These are phyloP conservation scores for Chloroclystis v-ata DNA, from an alignment of 2,888 invertebrate species.

Conservation along the genomic window DNA sequence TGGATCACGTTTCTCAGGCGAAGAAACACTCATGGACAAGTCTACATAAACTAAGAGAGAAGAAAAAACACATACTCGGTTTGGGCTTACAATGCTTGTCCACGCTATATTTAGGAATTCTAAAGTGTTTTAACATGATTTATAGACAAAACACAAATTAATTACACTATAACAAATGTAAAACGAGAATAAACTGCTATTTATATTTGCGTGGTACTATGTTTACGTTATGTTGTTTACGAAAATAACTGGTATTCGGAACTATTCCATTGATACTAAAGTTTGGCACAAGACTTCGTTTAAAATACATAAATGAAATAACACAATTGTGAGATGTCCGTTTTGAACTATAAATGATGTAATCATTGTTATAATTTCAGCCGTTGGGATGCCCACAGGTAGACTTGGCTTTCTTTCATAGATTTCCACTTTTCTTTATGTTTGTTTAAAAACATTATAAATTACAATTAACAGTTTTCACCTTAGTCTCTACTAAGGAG, in stretches of 20 bases:
- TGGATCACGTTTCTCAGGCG: constrained; percentile 33
- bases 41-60: neutral
- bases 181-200: neutral
- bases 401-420: too few species aligned
- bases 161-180: constrained; percentile 14
- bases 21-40: neutral
- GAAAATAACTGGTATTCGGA: constrained; percentile 9
- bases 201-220: neutral
- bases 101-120: neutral
- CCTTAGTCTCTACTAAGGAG: too few species aligned
- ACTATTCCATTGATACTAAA: constrained; percentile 27
- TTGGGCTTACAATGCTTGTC: too few species aligned
- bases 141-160: constrained; percentile 4
- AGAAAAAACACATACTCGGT: too few species aligned
- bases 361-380: too few species aligned
- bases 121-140: neutral
- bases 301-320: too few species aligned
- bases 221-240: constrained; percentile 18
- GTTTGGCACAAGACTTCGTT: constrained; percentile 22
- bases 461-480: too few species aligned
- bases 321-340: too few species aligned
- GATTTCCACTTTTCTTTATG: too few species aligned
- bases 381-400: too few species aligned
- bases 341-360: too few species aligned
- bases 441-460: too few species aligned